phyloP scores from a whole-genome alignment of 2,888 invertebrate genomes.

The Allophyes oxyacanthae region DNA sequence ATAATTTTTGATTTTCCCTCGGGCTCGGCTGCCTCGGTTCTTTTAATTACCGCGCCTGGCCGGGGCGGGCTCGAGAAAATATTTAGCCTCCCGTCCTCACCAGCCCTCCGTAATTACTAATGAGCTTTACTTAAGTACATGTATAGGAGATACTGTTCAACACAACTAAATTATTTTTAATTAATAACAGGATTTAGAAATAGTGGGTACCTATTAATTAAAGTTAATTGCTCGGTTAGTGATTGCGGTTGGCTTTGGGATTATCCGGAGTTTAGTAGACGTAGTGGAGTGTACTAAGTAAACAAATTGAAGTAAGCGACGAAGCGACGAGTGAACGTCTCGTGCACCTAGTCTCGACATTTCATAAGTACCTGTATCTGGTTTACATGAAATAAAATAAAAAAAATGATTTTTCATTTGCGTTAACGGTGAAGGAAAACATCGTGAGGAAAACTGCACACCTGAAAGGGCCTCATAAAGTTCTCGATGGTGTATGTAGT shows the following conservation, averaged over 20 bases:
- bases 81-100: slow-evolving; percentile 82
- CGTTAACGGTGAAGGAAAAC: too few species aligned
- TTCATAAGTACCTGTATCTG: too few species aligned
- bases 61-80: slow-evolving; percentile 72
- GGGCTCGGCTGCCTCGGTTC: slow-evolving; percentile 69
- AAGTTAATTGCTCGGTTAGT: slow-evolving; percentile 39
- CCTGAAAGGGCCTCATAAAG: too few species aligned
- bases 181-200: slow-evolving; percentile 48
- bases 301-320: too few species aligned
- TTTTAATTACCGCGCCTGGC: slow-evolving; percentile 83
- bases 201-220: slow-evolving; percentile 43
- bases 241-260: not conserved
- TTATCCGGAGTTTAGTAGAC: not conserved
- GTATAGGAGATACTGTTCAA: slow-evolving; percentile 59
- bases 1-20: slow-evolving; percentile 82
- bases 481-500: too few species aligned
- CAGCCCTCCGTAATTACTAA: slow-evolving; percentile 85
- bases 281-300: too few species aligned
- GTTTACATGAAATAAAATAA: too few species aligned
- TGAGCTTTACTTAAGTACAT: slow-evolving; percentile 77
- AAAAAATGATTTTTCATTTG: too few species aligned
- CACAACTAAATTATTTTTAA: slow-evolving; percentile 58
- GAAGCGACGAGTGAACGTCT: too few species aligned
- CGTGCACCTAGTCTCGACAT: too few species aligned
- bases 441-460: too few species aligned